Percentiles rank a stretch among this genome's conserved stretches.
Conservation (phyloP, 1,140 invertebrate genomes). For the Thaumetopoea pityocampa region DNA sequence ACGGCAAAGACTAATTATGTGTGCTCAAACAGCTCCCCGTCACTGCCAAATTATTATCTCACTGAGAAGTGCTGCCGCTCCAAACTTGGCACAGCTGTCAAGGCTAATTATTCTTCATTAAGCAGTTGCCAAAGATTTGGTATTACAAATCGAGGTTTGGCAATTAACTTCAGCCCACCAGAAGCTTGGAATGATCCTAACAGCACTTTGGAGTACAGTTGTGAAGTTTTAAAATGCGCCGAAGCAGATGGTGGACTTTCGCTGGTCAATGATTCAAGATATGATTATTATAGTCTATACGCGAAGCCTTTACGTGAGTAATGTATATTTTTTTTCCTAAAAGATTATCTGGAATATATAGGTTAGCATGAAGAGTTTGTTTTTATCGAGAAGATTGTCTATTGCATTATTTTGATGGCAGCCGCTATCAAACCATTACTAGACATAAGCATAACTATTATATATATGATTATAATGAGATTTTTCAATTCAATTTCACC, state of each 20-base stretch:
- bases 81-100: conserved; percentile 41
- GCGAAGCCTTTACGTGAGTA: conserved; percentile 73
- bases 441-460: too few species aligned
- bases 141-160: conserved; percentile 76
- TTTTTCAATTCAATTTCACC: too few species aligned
- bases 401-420: too few species aligned
- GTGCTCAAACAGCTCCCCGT: conserved; percentile 28
- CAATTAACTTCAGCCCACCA: conserved; percentile 78
- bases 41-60: conserved; percentile 45
- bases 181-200: conserved; percentile 32
- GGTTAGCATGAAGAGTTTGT: too few species aligned
- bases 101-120: conserved; percentile 50
- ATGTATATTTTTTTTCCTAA: not conserved
- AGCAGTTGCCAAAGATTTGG: conserved; percentile 77
- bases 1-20: conserved; percentile 14
- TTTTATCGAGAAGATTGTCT: too few species aligned
- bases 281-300: conserved; percentile 79
- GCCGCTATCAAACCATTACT: too few species aligned
- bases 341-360: conserved; percentile 1
- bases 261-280: conserved; percentile 72
- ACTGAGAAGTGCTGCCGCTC: conserved; percentile 60
- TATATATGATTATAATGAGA: too few species aligned
- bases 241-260: conserved; percentile 73
- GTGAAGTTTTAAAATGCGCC: conserved; percentile 78
- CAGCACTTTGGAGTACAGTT: conserved; percentile 57